Percentiles rank a stretch among this genome's conserved stretches.
These are phyloP conservation scores for Dynastes maya DNA, from an alignment of 2,888 invertebrate genomes.

Conservation along the genomic window DNA sequence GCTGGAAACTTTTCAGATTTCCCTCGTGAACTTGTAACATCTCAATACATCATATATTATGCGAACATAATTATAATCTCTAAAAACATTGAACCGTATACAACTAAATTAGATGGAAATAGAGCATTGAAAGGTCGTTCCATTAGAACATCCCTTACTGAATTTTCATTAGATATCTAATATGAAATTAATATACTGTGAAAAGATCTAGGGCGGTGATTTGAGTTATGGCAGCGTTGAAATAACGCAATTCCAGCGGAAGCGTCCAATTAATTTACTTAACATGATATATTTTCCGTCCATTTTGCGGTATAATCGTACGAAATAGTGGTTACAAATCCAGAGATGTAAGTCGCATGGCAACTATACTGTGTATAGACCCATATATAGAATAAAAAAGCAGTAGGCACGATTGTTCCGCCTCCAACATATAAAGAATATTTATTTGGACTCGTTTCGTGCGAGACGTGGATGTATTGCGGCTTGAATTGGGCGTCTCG, in stretches of 20 bases:
- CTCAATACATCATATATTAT: no score
- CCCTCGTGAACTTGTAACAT: no score
- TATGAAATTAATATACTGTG: constrained; percentile 11
- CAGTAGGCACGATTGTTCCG: constrained; percentile 51
- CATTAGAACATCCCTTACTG: no score
- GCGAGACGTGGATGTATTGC: constrained; percentile 66
- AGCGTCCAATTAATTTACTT: constrained; percentile 30
- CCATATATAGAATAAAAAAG: constrained; percentile 45
- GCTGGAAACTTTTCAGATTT: no score
- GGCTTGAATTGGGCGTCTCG: constrained; percentile 62
- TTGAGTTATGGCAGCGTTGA: constrained; percentile 25
- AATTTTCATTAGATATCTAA: neutral
- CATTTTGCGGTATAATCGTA: constrained; percentile 41
- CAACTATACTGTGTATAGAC: constrained; percentile 8
- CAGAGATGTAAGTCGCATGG: constrained; percentile 36
- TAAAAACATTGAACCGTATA: no score
- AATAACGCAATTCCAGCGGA: constrained; percentile 22
- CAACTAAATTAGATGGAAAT: no score
- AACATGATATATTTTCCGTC: constrained; percentile 36
- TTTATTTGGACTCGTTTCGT: constrained; percentile 66
- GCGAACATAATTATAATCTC: no score
- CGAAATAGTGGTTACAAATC: constrained; percentile 40
- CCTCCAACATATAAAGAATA: constrained; percentile 63
- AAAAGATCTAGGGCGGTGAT: constrained; percentile 1
- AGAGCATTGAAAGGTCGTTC: no score